These are phyloP conservation scores for Heliconius nattereri DNA, from an alignment of 1,140 invertebrate genomes.

Conservation along the genomic window DNA sequence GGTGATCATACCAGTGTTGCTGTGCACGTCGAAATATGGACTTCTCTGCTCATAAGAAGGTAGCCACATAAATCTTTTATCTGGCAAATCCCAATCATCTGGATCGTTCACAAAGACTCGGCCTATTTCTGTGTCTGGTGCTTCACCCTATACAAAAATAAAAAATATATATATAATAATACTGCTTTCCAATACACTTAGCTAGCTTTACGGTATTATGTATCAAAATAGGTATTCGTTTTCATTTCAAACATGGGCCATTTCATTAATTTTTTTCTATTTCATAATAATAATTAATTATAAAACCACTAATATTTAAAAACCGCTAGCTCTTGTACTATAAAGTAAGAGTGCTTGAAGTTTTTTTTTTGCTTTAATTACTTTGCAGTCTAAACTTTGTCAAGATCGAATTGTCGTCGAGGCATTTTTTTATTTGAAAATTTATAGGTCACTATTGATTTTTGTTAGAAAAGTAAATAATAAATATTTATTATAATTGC, in stretches of 20 bases:
- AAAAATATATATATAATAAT: not conserved
- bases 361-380: slow-evolving; percentile 19
- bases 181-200: not conserved
- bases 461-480: not conserved
- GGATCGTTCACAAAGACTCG: slow-evolving; percentile 94
- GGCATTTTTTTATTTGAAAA: not conserved
- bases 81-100: slow-evolving; percentile 96
- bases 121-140: slow-evolving; percentile 90
- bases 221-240: no score
- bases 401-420: slow-evolving; percentile 8
- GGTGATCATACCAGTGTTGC: slow-evolving; percentile 90
- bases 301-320: not conserved
- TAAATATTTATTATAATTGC: not conserved
- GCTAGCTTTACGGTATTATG: no score
- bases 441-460: slow-evolving; percentile 17
- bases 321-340: not conserved
- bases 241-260: no score
- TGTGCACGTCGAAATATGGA: slow-evolving; percentile 85
- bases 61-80: slow-evolving; percentile 91
- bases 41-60: slow-evolving; percentile 79
- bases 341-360: slow-evolving; percentile 6
- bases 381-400: slow-evolving; percentile 14
- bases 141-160: slow-evolving; percentile 81
- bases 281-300: not conserved
- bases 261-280: no score